Percentiles rank a stretch among this genome's conserved stretches.
Evolutionary conservation across 2,797 vertebrate species (phyloP).

Genomic region (Fringilla coelebs): DNA sequence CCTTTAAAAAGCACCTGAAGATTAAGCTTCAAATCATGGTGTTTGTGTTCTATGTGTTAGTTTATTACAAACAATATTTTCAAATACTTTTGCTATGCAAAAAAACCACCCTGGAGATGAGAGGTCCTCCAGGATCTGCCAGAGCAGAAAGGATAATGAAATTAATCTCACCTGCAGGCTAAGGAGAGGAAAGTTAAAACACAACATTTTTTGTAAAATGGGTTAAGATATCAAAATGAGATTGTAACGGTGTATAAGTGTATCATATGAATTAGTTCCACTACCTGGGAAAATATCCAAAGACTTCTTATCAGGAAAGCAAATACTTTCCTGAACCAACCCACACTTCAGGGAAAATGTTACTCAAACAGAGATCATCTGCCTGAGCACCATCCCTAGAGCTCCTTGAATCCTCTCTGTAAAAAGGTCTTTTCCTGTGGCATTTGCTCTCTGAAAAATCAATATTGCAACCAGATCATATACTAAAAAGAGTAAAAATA

Average conservation of each 20-base stretch:
- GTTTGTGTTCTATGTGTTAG: background rate
- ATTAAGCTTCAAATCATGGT: background rate
- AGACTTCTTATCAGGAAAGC: background rate
- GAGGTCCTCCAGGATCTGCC: background rate
- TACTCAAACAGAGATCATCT: background rate
- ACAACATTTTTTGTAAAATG: background rate
- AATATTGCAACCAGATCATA: background rate
- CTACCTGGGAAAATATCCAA: slow-evolving; percentile 19
- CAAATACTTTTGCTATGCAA: background rate
- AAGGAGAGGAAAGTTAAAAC: background rate
- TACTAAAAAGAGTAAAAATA: background rate
- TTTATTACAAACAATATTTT: background rate
- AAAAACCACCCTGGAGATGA: background rate
- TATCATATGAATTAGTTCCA: background rate
- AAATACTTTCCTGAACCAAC: background rate
- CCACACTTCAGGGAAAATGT: background rate
- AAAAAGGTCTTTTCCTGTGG: background rate
- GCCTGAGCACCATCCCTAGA: background rate
- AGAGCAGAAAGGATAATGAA: background rate
- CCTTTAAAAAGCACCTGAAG: background rate
- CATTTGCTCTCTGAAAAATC: background rate
- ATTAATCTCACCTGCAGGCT: background rate
- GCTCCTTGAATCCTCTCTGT: background rate
- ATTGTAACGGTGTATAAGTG: background rate
- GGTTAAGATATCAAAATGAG: background rate